Evolutionary conservation across 2,797 vertebrate species (phyloP), one percentile per base, ranked within the genome.

Genomic region (Coregonus ussuriensis): DNA sequence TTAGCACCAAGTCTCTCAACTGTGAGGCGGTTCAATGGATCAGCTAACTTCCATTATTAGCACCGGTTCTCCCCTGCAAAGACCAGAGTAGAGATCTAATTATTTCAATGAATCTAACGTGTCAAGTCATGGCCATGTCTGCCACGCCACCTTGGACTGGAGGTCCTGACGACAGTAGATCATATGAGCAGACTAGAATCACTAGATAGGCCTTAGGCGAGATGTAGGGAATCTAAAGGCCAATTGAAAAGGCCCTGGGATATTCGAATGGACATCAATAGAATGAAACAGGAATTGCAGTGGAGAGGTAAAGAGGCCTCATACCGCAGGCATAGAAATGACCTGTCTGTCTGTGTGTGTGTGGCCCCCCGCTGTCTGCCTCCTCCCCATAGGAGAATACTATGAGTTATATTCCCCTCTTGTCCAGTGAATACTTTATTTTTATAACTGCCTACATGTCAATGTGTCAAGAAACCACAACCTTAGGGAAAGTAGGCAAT

Each of bases 191-290:
- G 47, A 52, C 1, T 53, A 31, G 59, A 63, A 63, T 63, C n/a
- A 18, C 7, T 25, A 11, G 25, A 53, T 72, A 6, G 13, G 25
- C 51, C 29, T 11, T 29, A 15, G 51, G 47, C 6, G 51, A 6
- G 37, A 71, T 29, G 70, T 9, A 35, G 74, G 63, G 72, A 76
- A 80, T 75, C 78, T 85, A 81, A 77, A 81, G 68, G 74, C 37
- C 62, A 74, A 59, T 51, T 71, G 56, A n/a, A 6, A 72, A 67
- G 47, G 53, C 76, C 56, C 29, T 62, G 56, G 33, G 53, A 62
- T 66, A 74, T 76, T 56, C 52, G 67, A 76, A 80, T 72, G 53
- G 79, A 67, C 76, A 77, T 84, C 82, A 81, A 77, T 74, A 62
- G 25, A 16, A 25, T 47, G 68, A 81, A 80, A 74, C 33, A 54